phyloP scores from a whole-genome alignment of 2,888 invertebrate genomes.

The Drosophila acutilabella region DNA sequence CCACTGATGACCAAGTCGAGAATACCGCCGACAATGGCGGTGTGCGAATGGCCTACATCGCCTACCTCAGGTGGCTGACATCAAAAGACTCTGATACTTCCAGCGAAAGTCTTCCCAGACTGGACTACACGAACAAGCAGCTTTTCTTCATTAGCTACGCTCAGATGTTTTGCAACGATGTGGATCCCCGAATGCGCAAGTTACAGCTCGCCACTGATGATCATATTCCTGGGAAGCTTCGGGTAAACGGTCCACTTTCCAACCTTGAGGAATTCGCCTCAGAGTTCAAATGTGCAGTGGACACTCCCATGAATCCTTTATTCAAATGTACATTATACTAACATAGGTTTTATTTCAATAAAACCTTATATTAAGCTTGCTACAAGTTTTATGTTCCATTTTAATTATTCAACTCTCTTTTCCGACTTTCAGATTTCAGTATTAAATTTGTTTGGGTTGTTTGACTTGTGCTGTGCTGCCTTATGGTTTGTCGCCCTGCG shows the following conservation, averaged over 20 bases:
- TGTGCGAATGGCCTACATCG: conserved; percentile 79
- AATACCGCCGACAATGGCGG: conserved; percentile 84
- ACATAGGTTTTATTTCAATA: too few relatives aligned
- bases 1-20: conserved; percentile 67
- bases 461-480: too few relatives aligned
- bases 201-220: conserved; percentile 62
- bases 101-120: conserved; percentile 69
- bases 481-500: too few relatives aligned
- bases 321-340: conserved; percentile 81
- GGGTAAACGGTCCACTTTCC: conserved; percentile 2
- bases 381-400: too few relatives aligned
- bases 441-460: too few relatives aligned
- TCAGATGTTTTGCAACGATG: conserved; percentile 81
- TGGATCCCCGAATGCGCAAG: conserved; percentile 42
- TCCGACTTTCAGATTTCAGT: too few relatives aligned
- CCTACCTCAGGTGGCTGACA: conserved; percentile 79
- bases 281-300: conserved; percentile 73
- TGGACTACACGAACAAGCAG: conserved; percentile 79
- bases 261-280: conserved; percentile 77
- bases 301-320: conserved; percentile 76
- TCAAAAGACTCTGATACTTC: conserved; percentile 37
- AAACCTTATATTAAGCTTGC: too few relatives aligned
- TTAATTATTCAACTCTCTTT: too few relatives aligned
- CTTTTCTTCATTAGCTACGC: conserved; percentile 83
- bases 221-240: conserved; percentile 39